phyloP scores from a whole-genome alignment of 2,113 vertebrate species.

The Etheostoma spectabile region DNA sequence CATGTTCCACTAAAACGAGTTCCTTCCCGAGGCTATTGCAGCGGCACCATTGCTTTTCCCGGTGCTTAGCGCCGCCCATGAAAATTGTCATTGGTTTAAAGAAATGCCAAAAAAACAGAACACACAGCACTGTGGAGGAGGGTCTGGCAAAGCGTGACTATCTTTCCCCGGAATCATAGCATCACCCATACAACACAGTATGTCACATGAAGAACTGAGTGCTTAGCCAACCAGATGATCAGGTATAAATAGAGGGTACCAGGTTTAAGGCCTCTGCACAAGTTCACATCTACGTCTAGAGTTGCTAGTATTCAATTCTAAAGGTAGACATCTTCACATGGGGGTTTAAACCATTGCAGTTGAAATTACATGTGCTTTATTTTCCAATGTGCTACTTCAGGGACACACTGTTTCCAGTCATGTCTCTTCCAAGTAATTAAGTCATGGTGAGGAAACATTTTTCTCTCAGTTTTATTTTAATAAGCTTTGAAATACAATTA shows the following conservation, averaged over 20 bases:
- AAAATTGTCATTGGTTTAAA: too few species aligned
- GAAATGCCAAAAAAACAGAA: too few species aligned
- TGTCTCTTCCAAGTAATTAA: background rate
- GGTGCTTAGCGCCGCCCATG: too few species aligned
- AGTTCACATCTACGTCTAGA: too few species aligned
- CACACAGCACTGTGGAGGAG: too few species aligned
- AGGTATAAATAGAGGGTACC: background rate
- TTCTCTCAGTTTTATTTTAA: conserved; percentile 33
- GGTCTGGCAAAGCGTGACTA: too few species aligned
- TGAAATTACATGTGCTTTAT: background rate
- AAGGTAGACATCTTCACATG: background rate
- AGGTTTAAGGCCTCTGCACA: too few species aligned
- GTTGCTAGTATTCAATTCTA: background rate
- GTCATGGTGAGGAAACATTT: conserved; percentile 18
- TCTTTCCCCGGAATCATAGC: background rate
- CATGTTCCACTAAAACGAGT: too few species aligned
- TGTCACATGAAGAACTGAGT: background rate
- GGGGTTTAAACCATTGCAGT: background rate
- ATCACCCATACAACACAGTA: background rate
- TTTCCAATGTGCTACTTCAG: background rate
- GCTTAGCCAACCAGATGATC: background rate
- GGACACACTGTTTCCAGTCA: conserved; percentile 5
- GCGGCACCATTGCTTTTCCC: too few species aligned
- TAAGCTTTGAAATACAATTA: conserved; percentile 39
- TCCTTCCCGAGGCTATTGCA: too few species aligned